Base-by-base conservation (phyloP, 2,113 vertebrate species). In the Hemichromis elongatus region DNA sequence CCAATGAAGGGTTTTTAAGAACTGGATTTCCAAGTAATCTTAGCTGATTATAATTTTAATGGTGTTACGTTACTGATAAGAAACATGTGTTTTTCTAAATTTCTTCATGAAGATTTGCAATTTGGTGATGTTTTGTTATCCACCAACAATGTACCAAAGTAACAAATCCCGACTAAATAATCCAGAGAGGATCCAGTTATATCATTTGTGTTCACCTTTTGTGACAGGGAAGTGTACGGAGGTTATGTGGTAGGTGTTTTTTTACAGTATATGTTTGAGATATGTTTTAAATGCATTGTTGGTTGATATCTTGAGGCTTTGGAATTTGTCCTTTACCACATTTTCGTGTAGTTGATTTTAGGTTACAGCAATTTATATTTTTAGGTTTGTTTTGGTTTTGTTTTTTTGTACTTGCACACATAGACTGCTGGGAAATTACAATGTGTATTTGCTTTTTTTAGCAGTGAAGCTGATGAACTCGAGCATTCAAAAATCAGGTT, bases 401-500 rank as follows among this genome's bases (percentile, higher is more conserved):
- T 30, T 11, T 68, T 42, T 52, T 81, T 68, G 54, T 88, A 89
- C 91, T 86, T 73, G 84, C 79, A 66, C 84, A 94, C 91, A 93
- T 93, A 83, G 50, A 92, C 88, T 88, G 89, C 92, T 91, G 88
- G 79, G 79, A 88, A 89, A 90, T 75, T 37, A 81, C 70, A 85
- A 33, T 89, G 68, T 50, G 40, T 83, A 78, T 87, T 83, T 89
- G 26, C 88, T 88, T 84, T 80, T 85, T 42, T 90, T 77, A 85
- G 66, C 85, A 82, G 77, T 81, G 78, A 90, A 90, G 83, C 79
- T 86, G 47, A 86, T 81, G 75, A 86, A 86, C 86, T 82, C 56
- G 18, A 86, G 83, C 88, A 86, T 89, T 70, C 81, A 90, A 68
- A 89, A 80, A 93, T 93, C 95, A 92, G 95, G 93, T 93, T 87